Evolutionary conservation across 2,797 vertebrate species (phyloP).

Genomic region (Champsocephalus gunnari): DNA sequence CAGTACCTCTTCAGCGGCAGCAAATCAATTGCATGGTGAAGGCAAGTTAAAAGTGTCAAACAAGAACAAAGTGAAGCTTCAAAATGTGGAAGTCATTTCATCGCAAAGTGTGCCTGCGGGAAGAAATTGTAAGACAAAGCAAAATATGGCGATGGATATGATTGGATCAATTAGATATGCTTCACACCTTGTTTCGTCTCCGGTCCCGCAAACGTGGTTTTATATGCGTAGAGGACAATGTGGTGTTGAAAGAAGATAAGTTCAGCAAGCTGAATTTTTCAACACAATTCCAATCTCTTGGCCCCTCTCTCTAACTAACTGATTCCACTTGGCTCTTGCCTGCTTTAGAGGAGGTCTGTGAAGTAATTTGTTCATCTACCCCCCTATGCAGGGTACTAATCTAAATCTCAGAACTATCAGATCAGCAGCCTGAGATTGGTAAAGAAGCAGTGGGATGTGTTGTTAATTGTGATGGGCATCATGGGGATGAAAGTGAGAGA

Average conservation of each 20-base stretch:
- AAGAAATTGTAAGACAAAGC: slow-evolving; percentile 11
- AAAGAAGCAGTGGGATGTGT: slow-evolving; percentile 25
- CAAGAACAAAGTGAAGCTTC: slow-evolving; percentile 6
- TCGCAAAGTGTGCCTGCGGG: slow-evolving; percentile 10
- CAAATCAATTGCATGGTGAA: slow-evolving; percentile 22
- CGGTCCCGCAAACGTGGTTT: slow-evolving; percentile 14
- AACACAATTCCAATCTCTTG: background rate
- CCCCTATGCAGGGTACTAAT: slow-evolving; percentile 57
- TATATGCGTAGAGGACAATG: slow-evolving; percentile 9
- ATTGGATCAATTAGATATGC: slow-evolving; percentile 28
- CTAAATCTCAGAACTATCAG: slow-evolving; percentile 62
- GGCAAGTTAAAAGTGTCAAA: slow-evolving; percentile 21
- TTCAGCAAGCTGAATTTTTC: slow-evolving; percentile 23
- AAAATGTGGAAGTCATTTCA: slow-evolving; percentile 17
- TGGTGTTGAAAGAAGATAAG: slow-evolving; percentile 31
- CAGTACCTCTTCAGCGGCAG: background rate
- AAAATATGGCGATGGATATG: slow-evolving; percentile 8
- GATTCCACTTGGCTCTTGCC: slow-evolving; percentile 33
- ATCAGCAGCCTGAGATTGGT: slow-evolving; percentile 31
- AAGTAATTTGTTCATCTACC: slow-evolving; percentile 61
- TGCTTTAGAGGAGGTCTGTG: slow-evolving; percentile 22
- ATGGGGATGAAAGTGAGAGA: slow-evolving; percentile 41
- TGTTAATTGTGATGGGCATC: slow-evolving; percentile 58
- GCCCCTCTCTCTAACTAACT: background rate
- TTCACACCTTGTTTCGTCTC: slow-evolving; percentile 9